Evolutionary conservation across 2,113 vertebrate species (phyloP), one percentile per base, ranked within the genome.

Genomic region (Noturus placidus): DNA sequence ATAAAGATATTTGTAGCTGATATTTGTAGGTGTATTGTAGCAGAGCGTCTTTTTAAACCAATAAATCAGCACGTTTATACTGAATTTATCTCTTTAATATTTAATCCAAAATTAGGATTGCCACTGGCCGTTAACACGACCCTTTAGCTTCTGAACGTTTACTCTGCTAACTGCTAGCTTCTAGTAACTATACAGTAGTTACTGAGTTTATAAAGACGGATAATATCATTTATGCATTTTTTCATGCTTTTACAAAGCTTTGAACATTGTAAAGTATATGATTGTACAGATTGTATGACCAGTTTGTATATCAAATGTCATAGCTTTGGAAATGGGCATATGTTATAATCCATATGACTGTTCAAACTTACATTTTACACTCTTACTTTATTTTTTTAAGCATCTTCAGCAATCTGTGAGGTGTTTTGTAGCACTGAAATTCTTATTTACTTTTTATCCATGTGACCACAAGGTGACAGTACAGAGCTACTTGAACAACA

Each of bases 401-500:
- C 56, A 57, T 57, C 56, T 57, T 6, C 5, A 11, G 25, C 25
- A 25, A 2, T 11, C 8, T 8, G 8, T 27, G 25, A 61, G 22
- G 27, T 11, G 27, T 27, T 63, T n/a, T 63, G 50, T 52, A 52
- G 50, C 50, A 52, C 25, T n/a, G n/a, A 65, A 67, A 67, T 22
- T 63, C 27, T n/a, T 30, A 17, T 69, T 30, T 30, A 15, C 13
- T 69, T 69, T 69, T 33, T 69, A 6, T 63, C 25, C 27, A 22
- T 30, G n/a, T 84, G 56, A 85, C 82, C 86, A 87, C 88, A 84
- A 81, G 86, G 76, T 89, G 82, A 67, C 76, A 82, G 76, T 61
- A 35, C 50, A 74, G 63, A 81, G 76, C 79, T 59, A 63, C 42
- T 30, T 61, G 13, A 86, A 67, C 15, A 35, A 9, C 42, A 54